Conservation (phyloP, 2,888 invertebrate genomes). For the Melinopterus prodromus region DNA sequence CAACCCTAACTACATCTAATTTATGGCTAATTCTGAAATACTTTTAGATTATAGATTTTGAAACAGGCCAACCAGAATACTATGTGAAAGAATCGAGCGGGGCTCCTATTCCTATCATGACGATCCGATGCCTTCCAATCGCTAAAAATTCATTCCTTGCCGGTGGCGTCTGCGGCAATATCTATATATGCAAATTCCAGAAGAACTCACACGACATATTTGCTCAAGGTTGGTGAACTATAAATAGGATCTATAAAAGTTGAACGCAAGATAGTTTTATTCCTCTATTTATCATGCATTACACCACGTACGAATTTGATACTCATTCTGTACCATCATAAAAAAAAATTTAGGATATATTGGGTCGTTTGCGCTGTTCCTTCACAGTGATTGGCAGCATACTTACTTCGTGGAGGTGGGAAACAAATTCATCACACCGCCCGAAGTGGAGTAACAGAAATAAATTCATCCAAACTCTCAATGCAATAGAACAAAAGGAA, state of each 20-base stretch:
- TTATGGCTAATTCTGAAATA: slow-evolving; percentile 7
- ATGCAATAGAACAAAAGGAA: too few species aligned
- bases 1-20: background rate
- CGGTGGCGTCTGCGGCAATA: slow-evolving; percentile 53
- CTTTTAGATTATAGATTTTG: slow-evolving; percentile 50
- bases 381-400: too few species aligned
- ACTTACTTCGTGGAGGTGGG: too few species aligned
- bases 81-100: slow-evolving; percentile 45
- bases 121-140: slow-evolving; percentile 51
- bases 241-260: slow-evolving; percentile 5
- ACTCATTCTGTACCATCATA: slow-evolving; percentile 6
- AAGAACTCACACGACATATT: slow-evolving; percentile 48
- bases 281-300: background rate
- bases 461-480: too few species aligned
- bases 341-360: background rate
- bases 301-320: background rate
- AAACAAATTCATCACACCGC: too few species aligned
- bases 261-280: background rate
- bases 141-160: slow-evolving; percentile 50
- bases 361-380: too few species aligned
- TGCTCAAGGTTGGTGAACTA: slow-evolving; percentile 47
- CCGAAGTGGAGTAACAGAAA: too few species aligned
- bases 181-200: slow-evolving; percentile 51
- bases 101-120: slow-evolving; percentile 52
- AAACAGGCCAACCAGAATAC: slow-evolving; percentile 46